Base-by-base conservation (phyloP, 2,888 invertebrate genomes). In the Lottia scabra region DNA sequence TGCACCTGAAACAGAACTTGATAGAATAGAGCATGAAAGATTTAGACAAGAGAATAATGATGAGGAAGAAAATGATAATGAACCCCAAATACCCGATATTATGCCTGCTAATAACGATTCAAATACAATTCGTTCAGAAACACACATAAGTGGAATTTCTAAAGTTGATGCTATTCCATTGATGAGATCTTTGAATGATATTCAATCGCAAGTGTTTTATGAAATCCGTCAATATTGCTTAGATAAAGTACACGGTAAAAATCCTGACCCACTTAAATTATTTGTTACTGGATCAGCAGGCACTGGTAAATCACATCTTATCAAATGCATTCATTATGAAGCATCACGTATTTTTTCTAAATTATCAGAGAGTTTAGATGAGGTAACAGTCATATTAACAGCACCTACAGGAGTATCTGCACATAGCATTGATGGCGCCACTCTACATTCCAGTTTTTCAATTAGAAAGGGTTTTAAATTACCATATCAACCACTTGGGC, bases 171-270 rank as follows among this genome's bases (percentile, higher is more conserved):
- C 62, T 0, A 6, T 27, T 30, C 46, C 46, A 10, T 26, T 68
- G 12, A 45, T 68, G 62, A 19, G 56, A n/a, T 68, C 68, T 26
- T 68, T 74, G 62, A 72, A 66, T 30, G 19, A 30, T 13, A 48
- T 72, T 62, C 74, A 74, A 30, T n/a, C 26, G n/a, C 2, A 72
- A 8, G 30, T 74, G 13, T 74, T 74, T 63, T 68, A 72, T 44
- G 16, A 65, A 26, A 45, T 72, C 26, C 63, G 74, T 16, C 26
- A 71, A 30, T 74, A 68, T 68, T 72, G 71, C 44, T 10, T 62
- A 38, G 45, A 72, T 0, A 62, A 43, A 23, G 48, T 63, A 23
- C 38, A 68, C 13, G 56, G 45, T 26, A 3, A 16, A 38, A 45
- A 48, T 19, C 30, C 27, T 16, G 45, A 67, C 27, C 74, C 65